phyloP scores from a whole-genome alignment of 2,113 vertebrate species.

The Microcebus tavaratra region DNA sequence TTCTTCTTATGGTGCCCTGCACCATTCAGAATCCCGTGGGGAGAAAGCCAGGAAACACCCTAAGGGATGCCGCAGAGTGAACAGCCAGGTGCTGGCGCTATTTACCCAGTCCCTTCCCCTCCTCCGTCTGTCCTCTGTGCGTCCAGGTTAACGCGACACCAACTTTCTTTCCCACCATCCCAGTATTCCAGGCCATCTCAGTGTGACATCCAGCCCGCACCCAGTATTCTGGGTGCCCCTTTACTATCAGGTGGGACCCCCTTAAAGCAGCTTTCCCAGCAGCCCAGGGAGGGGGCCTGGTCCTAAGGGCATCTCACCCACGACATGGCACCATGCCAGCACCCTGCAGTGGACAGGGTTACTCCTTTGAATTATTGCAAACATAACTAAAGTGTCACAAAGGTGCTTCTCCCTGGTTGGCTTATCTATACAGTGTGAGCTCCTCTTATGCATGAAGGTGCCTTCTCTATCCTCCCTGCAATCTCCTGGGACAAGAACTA shows the following conservation, averaged over 20 bases:
- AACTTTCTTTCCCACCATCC: neutral
- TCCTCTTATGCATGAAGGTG: neutral
- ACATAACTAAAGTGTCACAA: neutral
- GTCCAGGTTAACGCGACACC: neutral
- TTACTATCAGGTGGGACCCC: too few species aligned
- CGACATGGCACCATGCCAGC: rapidly evolving
- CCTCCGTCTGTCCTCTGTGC: neutral
- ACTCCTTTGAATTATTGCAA: neutral
- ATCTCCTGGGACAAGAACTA: neutral
- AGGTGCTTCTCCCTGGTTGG: neutral
- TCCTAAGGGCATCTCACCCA: rapidly evolving
- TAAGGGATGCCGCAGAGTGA: neutral
- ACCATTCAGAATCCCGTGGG: neutral
- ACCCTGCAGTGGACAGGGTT: neutral
- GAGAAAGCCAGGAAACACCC: neutral
- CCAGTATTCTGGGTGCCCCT: neutral
- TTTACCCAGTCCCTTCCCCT: too few species aligned
- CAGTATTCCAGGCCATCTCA: too few species aligned
- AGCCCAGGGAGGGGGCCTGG: neutral
- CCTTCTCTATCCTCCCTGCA: neutral
- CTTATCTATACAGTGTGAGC: neutral
- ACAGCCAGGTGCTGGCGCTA: neutral
- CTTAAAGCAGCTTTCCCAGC: neutral
- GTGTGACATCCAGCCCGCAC: too few species aligned
- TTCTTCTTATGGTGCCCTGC: neutral